Evolutionary conservation across 2,113 vertebrate species (phyloP), one percentile per base, ranked within the genome.

Genomic region (Pomatorhinus ruficollis): DNA sequence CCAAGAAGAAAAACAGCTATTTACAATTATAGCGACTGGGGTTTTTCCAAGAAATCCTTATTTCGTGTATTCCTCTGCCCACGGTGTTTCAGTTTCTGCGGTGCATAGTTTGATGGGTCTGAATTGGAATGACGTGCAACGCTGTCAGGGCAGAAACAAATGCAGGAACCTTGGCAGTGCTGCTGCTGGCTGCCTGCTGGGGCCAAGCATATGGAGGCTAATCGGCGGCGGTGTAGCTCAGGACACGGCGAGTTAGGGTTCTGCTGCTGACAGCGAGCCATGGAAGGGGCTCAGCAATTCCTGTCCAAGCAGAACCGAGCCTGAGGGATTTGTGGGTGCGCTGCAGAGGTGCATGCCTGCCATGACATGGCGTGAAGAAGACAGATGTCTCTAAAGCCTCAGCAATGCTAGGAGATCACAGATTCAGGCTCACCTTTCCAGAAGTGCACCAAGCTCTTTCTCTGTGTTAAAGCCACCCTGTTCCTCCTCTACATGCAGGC

Each of bases 1-100:
- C 64, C 31, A 80, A 90, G 79, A 87, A 89, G 74, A 90, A 95
- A 94, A 95, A 0, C 56, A 92, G 76, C 80, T 93, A 96, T 95
- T 96, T 89, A 92, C 83, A 95, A 75, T 89, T 83, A 75, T 0
- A 91, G 45, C 0, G 4, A 59, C 83, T 42, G 44, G 56, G 44
- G 7, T 39, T 95, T 96, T 95, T 92, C 89, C 89, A 92, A 92
- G 76, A 96, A 96, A 87, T 71, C 63, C 64, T 75, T 50, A 52
- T 83, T 92, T 66, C 37, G 39, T 91, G 60, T 95, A 91, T 87
- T 93, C 52, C 56, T 71, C 61, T 92, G 83, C 91, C 86, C 86
- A 44, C 0, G 0, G 20, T 60, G 86, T 74, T 97, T 89, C 76
- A 59, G 56, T 74, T 83, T 83, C 79, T 86, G 79, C 0, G 0